phyloP scores from a whole-genome alignment of 2,888 invertebrate species.

The Agapostemon virescens region DNA sequence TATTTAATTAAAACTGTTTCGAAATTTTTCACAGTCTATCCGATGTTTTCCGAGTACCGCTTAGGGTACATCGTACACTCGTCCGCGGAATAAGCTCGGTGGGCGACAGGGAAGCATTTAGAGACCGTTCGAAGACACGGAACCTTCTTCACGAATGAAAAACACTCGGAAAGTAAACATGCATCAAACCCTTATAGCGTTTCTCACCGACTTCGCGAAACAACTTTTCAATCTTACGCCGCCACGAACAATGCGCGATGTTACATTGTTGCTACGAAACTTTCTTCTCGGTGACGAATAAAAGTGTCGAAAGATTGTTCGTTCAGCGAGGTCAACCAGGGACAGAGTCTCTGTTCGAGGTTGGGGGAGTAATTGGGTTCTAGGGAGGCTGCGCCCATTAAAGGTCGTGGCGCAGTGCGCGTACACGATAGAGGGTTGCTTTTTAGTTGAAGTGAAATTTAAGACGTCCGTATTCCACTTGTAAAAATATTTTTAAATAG shows the following conservation, averaged over 20 bases:
- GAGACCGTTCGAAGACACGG: slow-evolving; percentile 28
- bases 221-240: slow-evolving; percentile 11
- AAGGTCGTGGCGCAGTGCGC: slow-evolving; percentile 74
- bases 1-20: slow-evolving; percentile 18
- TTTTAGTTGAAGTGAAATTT: slow-evolving; percentile 38
- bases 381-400: slow-evolving; percentile 72
- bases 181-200: not conserved
- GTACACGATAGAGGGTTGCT: slow-evolving; percentile 50
- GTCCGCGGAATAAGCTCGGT: slow-evolving; percentile 49
- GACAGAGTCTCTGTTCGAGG: slow-evolving; percentile 55
- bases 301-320: slow-evolving; percentile 17
- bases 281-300: not conserved
- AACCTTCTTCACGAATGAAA: slow-evolving; percentile 18
- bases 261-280: not conserved
- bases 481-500: slow-evolving; percentile 3
- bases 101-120: slow-evolving; percentile 60
- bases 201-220: not conserved
- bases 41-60: slow-evolving; percentile 28
- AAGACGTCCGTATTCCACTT: slow-evolving; percentile 40
- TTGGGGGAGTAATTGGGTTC: slow-evolving; percentile 61
- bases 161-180: slow-evolving; percentile 47
- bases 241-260: not conserved
- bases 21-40: slow-evolving; percentile 30
- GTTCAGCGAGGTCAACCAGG: slow-evolving; percentile 44
- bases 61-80: slow-evolving; percentile 74